phyloP scores from a whole-genome alignment of 2,113 vertebrate genomes.

The Syngnathus typhle region DNA sequence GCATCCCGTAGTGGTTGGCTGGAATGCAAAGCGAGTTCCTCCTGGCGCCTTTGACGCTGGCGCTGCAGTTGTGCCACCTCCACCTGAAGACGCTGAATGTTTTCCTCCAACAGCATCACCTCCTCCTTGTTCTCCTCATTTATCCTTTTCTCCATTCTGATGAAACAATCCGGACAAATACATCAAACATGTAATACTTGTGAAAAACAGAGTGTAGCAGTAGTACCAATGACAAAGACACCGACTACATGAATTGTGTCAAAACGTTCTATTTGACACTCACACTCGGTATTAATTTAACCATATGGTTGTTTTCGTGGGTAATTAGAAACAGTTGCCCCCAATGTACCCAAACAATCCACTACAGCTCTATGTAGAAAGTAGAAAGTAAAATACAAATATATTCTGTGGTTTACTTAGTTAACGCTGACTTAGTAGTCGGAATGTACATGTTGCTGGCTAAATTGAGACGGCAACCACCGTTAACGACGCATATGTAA shows the following conservation, averaged over 20 bases:
- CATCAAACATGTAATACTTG: not conserved
- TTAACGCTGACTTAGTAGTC: not conserved
- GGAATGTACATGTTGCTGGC: not conserved
- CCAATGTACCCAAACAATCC: not conserved
- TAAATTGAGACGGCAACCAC: not conserved
- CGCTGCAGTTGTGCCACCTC: slow-evolving; percentile 65
- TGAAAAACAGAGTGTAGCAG: not conserved
- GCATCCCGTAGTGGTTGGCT: slow-evolving; percentile 46
- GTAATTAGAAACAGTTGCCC: not conserved
- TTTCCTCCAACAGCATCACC: slow-evolving; percentile 61
- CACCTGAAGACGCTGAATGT: slow-evolving; percentile 68
- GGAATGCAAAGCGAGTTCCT: slow-evolving; percentile 44
- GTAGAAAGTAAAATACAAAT: not conserved
- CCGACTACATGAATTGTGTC: not conserved
- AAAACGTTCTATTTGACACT: not conserved
- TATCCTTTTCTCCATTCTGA: slow-evolving; percentile 22
- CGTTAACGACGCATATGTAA: not conserved
- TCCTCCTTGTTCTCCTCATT: slow-evolving; percentile 33
- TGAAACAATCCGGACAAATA: not conserved
- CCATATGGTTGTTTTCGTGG: not conserved
- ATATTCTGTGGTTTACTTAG: not conserved
- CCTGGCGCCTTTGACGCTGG: slow-evolving; percentile 45
- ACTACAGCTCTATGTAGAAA: not conserved
- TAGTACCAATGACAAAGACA: not conserved
- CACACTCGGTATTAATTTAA: not conserved